Base-by-base conservation (phyloP, 2,113 vertebrate species). In the Nothobranchius furzeri region DNA sequence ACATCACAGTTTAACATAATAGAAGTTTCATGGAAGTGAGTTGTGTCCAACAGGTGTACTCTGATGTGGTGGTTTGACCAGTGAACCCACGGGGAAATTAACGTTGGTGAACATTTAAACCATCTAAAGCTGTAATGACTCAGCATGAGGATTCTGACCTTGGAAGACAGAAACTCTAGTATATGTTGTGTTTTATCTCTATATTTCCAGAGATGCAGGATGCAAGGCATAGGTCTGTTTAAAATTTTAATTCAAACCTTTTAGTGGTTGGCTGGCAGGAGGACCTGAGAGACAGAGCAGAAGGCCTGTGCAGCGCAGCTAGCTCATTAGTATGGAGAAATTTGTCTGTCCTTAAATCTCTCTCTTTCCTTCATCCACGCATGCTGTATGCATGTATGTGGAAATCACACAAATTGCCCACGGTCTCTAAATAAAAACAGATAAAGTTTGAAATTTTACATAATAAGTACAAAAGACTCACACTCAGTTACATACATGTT, bases 191-290 rank as follows among this genome's bases (percentile, higher is more conserved):
- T 74, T 78, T 85, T 81, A 81, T 83, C 81, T 79, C 82, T 77
- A 85, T 70, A 84, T 68, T 78, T 77, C 57, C 79, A 60, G 60
- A 79, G 75, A 81, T 79, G 79, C 71, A 66, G 75, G 54, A 68
- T 64, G 75, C 71, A 63, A 12, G 7, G 61, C 49, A 58, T 72
- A 69, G 62, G 66, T 79, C 77, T 79, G 71, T 76, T 90, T 88
- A 75, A 88, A 88, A 85, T 89, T 85, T 89, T 86, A 86, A 88
- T 89, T 88, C 81, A 87, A 88, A 87, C 85, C 87, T 91, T 90
- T 90, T 88, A 90, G 88, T 84, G 83, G 84, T 76, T 77, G 71
- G 79, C 57, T 40, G 67, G 79, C 48, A 85, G 77, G 59, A 73
- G 68, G 71, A 49, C 86, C 75, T 74, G 59, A 55, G 82, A 88